These are phyloP conservation scores for Aphaenogaster ashmeadi DNA, from an alignment of 1,140 invertebrate genomes.

Conservation along the genomic window DNA sequence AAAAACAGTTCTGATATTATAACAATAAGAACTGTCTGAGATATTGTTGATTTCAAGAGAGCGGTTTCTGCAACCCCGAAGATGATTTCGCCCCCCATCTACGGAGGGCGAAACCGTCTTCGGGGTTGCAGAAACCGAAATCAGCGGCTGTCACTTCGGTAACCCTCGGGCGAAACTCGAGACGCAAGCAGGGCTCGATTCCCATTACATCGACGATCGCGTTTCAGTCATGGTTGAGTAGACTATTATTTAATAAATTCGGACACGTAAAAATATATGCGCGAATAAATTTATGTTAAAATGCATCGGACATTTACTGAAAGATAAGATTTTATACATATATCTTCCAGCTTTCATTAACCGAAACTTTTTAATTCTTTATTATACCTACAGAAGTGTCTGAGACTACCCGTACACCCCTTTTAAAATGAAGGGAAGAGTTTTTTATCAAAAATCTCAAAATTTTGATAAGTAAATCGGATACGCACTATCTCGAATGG, in stretches of 20 bases:
- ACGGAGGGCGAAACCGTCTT: not conserved
- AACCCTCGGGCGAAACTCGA: conserved; percentile 29
- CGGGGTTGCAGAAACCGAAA: conserved; percentile 28
- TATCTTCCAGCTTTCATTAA: not conserved
- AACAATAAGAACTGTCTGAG: not conserved
- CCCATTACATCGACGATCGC: conserved; percentile 15
- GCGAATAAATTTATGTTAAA: not conserved
- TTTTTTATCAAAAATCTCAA: no score
- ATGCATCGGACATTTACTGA: not conserved
- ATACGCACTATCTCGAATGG: no score
- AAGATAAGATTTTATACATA: not conserved
- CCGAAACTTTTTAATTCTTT: not conserved
- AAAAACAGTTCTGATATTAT: not conserved
- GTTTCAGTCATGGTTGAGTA: conserved; percentile 9
- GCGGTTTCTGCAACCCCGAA: no score
- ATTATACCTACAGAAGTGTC: not conserved
- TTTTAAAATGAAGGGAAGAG: no score
- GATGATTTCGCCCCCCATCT: no score
- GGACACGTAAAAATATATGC: not conserved
- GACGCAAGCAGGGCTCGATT: not conserved
- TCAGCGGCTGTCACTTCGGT: conserved; percentile 36
- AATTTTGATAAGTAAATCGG: no score
- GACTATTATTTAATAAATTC: conserved; percentile 26
- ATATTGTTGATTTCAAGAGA: conserved; percentile 6
- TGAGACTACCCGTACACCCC: no score